Evolutionary conservation across 2,888 invertebrate genomes (phyloP).

Genomic region (Drosophila neutralis): DNA sequence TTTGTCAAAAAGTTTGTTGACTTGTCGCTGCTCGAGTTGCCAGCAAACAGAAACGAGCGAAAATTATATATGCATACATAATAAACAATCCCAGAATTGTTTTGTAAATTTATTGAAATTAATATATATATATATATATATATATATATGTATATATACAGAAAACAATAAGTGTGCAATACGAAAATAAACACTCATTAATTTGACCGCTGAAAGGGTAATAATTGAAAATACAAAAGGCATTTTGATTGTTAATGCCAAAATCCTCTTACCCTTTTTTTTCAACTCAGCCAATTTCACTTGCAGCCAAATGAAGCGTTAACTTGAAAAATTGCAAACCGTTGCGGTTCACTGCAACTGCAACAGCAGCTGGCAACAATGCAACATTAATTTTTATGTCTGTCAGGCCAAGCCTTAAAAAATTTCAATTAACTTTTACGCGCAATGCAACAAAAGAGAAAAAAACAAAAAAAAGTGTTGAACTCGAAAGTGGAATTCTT

Average conservation of each 20-base stretch:
- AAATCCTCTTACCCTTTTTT: slow-evolving; percentile 12
- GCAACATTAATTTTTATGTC: slow-evolving; percentile 52
- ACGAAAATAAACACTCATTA: slow-evolving; percentile 17
- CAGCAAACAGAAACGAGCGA: slow-evolving; percentile 57
- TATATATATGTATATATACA: slow-evolving; percentile 2
- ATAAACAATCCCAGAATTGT: slow-evolving; percentile 26
- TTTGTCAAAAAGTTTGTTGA: slow-evolving; percentile 60
- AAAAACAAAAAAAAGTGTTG: background rate
- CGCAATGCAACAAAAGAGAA: slow-evolving; percentile 27
- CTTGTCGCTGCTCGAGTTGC: slow-evolving; percentile 60
- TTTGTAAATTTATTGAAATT: slow-evolving; percentile 29
- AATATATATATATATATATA: slow-evolving; percentile 6
- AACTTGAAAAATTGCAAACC: slow-evolving; percentile 70
- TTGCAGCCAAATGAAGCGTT: slow-evolving; percentile 75
- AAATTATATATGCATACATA: slow-evolving; percentile 2
- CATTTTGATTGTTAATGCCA: slow-evolving; percentile 29
- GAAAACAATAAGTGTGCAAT: background rate
- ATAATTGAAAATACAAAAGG: slow-evolving; percentile 22
- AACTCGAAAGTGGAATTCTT: background rate
- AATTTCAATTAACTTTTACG: slow-evolving; percentile 74
- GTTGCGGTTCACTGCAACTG: slow-evolving; percentile 73
- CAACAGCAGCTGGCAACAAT: slow-evolving; percentile 50
- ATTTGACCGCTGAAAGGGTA: slow-evolving; percentile 13
- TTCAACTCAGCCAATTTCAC: slow-evolving; percentile 58
- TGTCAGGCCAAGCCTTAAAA: slow-evolving; percentile 63